phyloP scores from a whole-genome alignment of 2,113 vertebrate genomes.

The Odontophorus gujanensis region DNA sequence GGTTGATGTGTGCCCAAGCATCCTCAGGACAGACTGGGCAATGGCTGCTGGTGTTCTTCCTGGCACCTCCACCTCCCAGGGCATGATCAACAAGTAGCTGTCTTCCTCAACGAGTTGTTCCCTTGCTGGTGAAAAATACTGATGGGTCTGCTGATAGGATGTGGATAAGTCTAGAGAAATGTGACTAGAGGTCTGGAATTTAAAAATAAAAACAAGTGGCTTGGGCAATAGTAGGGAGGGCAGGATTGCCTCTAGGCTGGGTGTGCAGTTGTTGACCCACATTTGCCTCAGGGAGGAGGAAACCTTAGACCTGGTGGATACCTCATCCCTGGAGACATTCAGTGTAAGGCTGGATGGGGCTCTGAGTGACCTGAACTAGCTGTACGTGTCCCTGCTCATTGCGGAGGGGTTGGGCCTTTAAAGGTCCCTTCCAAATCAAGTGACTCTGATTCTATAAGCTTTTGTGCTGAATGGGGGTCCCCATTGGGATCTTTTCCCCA shows the following conservation, averaged over 20 bases:
- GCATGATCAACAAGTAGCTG: not conserved
- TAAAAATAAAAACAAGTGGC: fast-evolving
- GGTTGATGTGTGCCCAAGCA: fast-evolving
- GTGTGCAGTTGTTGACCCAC: fast-evolving
- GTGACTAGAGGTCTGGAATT: not conserved
- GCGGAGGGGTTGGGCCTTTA: no score
- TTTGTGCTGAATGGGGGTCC: not conserved
- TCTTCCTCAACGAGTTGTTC: not conserved
- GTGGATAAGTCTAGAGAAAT: not conserved
- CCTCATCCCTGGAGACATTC: no score
- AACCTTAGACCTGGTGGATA: no score
- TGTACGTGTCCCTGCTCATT: no score
- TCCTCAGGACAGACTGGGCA: not conserved
- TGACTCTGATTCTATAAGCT: not conserved
- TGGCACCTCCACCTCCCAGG: not conserved
- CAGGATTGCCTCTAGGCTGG: not conserved
- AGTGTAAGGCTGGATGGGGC: no score
- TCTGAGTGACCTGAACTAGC: no score
- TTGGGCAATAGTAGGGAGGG: fast-evolving
- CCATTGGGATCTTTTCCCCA: fast-evolving
- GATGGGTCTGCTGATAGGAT: not conserved
- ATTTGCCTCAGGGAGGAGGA: not conserved
- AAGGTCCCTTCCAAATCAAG: no score
- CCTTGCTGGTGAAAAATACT: not conserved
- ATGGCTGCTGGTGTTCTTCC: not conserved